Evolutionary conservation across 2,888 invertebrate genomes (phyloP), one percentile per base, ranked within the genome.

Genomic region (Cosmopolites sordidus): DNA sequence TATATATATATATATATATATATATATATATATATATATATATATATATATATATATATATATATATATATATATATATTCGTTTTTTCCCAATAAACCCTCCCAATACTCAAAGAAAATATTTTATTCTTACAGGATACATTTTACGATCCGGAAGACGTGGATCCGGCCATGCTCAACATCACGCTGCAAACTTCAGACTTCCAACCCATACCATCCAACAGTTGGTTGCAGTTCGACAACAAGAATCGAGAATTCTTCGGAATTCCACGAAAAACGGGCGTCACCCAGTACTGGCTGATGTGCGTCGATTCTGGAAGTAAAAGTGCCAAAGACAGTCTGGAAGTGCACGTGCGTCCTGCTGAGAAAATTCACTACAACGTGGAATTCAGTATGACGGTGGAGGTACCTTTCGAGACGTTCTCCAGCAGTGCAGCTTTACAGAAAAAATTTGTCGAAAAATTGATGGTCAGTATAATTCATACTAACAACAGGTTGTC

Each of bases 181-280:
- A 78, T 95, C 59, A 82, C 85, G 0, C 76, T 93, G 0, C 78
- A 88, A 42, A 87, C 87, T 54, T 83, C 81, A 60, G 87, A 91
- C 63, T 79, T 87, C 51, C 79, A 80, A 3, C 79, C 82, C 43
- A 76, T 92, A 17, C 81, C 83, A 4, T 66, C 79, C 0, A 77
- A 81, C 11, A 84, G 87, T 69, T 96, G 95, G 94, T 73, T 96
- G 58, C 92, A 92, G 72, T 92, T 94, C 69, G 92, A 95, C 70
- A 78, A 80, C 1, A 87, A 87, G 66, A 92, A 91, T 75, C 88
- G 91, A 66, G 92, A 91, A 75, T 89, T 96, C 74, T 91, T 83
- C 69, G 94, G 94, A 0, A 80, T 96, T 47, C 77, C 81, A 0
- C 76, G 77, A 1, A 87, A 93, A 69, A 79, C 82, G 15, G 89